phyloP scores from a whole-genome alignment of 30 jellyfish, hydroid and myxozoan genomes.

The Catostylus mosaicus region DNA sequence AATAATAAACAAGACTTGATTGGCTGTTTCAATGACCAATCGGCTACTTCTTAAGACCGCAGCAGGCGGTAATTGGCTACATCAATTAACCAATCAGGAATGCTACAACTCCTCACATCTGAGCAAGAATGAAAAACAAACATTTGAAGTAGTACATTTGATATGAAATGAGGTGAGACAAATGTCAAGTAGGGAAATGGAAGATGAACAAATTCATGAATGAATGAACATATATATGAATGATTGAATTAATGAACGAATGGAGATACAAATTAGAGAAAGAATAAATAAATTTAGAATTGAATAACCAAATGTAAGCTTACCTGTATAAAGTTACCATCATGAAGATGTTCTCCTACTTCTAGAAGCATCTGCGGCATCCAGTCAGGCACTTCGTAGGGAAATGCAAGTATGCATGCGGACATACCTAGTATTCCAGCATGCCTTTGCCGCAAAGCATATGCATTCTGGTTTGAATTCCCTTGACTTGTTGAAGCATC shows the following conservation, averaged over 20 bases:
- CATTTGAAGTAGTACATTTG: neutral
- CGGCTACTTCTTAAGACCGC: neutral
- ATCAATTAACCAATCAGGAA: neutral
- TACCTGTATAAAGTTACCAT: constrained; percentile 85
- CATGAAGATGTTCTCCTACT: constrained; percentile 93
- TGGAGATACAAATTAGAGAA: no score
- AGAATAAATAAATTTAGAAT: neutral
- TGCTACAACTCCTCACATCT: no score
- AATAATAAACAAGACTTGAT: no score
- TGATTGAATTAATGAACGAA: neutral
- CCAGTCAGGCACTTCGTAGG: constrained; percentile 97
- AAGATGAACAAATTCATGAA: neutral
- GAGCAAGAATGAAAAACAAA: neutral
- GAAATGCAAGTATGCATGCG: constrained; percentile 94
- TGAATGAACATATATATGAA: neutral
- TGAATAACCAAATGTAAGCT: neutral
- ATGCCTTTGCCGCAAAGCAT: constrained; percentile 74
- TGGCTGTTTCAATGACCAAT: no score
- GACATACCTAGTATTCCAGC: constrained; percentile 94
- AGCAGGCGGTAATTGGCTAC: neutral
- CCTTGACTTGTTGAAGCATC: constrained; percentile 6
- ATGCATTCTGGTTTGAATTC: constrained; percentile 42
- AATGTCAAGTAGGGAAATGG: neutral
- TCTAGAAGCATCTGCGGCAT: constrained; percentile 93
- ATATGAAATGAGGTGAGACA: neutral